phyloP scores from a whole-genome alignment of 2,113 vertebrate species.

The Mus musculus region GRCm39 chr12:29917001-29917500 shows the following conservation, averaged over 20 bases:
- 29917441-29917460: neutral
- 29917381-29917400: rapidly evolving
- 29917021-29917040: neutral
- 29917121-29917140: neutral
- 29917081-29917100: neutral
- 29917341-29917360: rapidly evolving
- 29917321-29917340: neutral
- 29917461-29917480: neutral
- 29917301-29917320: neutral
- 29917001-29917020: rapidly evolving
- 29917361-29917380: rapidly evolving
- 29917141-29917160: neutral
- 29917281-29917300: rapidly evolving
- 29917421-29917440: rapidly evolving
- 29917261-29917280: rapidly evolving
- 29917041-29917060: neutral
- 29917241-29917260: neutral
- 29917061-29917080: neutral
- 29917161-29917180: neutral
- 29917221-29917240: rapidly evolving
- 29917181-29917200: rapidly evolving
- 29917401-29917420: neutral
- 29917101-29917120: neutral
- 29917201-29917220: no score
- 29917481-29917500: no score